Conservation (phyloP, 2,797 vertebrate genomes). For the Crenichthys baileyi region DNA sequence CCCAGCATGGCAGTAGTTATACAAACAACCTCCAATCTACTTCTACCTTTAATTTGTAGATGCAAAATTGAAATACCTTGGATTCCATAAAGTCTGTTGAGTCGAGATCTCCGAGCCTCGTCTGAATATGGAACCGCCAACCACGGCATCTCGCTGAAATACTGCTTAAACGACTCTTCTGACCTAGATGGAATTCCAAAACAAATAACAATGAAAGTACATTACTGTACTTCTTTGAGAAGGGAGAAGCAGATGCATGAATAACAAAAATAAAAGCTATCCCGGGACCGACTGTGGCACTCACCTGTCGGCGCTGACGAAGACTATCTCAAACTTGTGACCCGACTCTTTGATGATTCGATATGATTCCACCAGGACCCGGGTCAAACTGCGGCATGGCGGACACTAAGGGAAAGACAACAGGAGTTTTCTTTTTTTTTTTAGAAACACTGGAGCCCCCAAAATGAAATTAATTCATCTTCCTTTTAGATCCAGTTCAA, state of each 20-base stretch:
- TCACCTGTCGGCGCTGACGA: constrained; percentile 97
- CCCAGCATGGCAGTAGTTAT: neutral
- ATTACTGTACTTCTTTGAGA: neutral
- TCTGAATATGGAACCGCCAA: constrained; percentile 92
- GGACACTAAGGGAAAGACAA: constrained; percentile 85
- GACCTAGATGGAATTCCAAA: constrained; percentile 80
- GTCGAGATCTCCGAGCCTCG: constrained; percentile 91
- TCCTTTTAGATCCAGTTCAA: too few species aligned
- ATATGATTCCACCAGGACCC: constrained; percentile 95
- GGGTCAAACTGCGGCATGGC: constrained; percentile 93
- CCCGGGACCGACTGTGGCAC: neutral
- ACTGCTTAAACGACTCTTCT: constrained; percentile 98
- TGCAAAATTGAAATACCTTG: constrained; percentile 85
- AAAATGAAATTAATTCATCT: neutral
- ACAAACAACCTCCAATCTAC: neutral
- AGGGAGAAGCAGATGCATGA: neutral
- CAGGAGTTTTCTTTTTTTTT: neutral
- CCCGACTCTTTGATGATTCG: constrained; percentile 92
- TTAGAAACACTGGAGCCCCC: neutral
- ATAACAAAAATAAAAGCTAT: too few species aligned
- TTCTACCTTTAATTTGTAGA: neutral
- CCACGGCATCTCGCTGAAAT: constrained; percentile 99
- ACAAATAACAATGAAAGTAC: neutral
- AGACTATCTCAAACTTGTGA: constrained; percentile 97
- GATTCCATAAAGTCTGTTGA: constrained; percentile 96